phyloP scores from a whole-genome alignment of 2,888 invertebrate species.

The Tyria jacobaeae region DNA sequence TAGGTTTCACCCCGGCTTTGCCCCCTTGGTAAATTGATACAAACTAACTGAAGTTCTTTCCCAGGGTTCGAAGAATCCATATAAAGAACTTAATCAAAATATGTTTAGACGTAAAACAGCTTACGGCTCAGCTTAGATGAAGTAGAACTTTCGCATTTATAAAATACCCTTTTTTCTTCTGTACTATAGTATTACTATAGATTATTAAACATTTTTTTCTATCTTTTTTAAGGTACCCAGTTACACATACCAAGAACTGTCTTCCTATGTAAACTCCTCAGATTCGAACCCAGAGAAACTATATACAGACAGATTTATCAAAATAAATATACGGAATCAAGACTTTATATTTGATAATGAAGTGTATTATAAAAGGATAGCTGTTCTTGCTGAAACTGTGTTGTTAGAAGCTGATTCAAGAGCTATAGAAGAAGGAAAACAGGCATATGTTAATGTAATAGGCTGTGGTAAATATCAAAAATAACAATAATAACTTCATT shows the following conservation, averaged over 20 bases:
- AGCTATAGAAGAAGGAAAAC: conserved; percentile 78
- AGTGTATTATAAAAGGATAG: conserved; percentile 82
- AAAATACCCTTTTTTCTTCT: no score
- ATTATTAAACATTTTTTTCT: background rate
- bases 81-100: no score
- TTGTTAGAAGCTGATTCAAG: conserved; percentile 88
- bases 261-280: conserved; percentile 61
- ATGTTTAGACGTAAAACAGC: no score
- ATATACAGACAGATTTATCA: conserved; percentile 70
- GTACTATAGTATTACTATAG: no score
- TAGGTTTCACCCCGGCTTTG: no score
- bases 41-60: no score
- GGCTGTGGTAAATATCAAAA: conserved; percentile 72
- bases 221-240: conserved; percentile 66
- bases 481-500: no score
- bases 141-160: no score
- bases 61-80: no score
- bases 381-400: conserved; percentile 87
- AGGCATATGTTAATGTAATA: conserved; percentile 88
- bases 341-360: conserved; percentile 72
- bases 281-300: conserved; percentile 58
- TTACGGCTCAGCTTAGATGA: no score
- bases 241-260: conserved; percentile 69
- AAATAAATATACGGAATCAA: conserved; percentile 20
- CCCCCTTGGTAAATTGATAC: no score